Evolutionary conservation across 2,888 invertebrate genomes (phyloP).

Genomic region (Tethea ocularis): DNA sequence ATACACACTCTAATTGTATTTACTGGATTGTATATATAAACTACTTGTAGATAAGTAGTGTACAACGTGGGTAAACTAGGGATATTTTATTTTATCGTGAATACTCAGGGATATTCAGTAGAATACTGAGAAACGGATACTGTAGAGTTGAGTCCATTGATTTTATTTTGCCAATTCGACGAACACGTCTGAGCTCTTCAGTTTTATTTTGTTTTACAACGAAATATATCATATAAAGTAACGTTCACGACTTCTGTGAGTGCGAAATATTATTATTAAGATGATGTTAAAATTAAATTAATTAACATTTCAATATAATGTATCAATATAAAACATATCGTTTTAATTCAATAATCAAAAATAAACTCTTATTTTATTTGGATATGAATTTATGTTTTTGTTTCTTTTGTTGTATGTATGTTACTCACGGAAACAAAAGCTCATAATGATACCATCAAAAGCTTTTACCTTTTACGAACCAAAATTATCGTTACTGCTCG

Average conservation of each 20-base stretch:
- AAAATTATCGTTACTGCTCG: background rate
- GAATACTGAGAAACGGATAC: background rate
- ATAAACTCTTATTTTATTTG: too few species aligned
- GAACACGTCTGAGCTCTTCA: background rate
- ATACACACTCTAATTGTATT: too few species aligned
- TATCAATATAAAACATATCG: too few species aligned
- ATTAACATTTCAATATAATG: too few species aligned
- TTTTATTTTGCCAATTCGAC: background rate
- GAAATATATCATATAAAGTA: background rate
- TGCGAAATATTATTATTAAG: too few species aligned
- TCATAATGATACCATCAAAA: background rate
- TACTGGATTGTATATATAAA: background rate
- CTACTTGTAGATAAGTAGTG: background rate
- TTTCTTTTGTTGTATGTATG: too few species aligned
- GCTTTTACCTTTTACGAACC: background rate
- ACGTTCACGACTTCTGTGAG: background rate
- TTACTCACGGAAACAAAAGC: too few species aligned
- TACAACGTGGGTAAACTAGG: background rate
- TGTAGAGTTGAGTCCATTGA: background rate
- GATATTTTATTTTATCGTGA: background rate
- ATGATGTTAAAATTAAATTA: too few species aligned
- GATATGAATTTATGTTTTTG: too few species aligned
- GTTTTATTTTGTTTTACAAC: background rate
- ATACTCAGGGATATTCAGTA: background rate
- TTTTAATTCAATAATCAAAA: too few species aligned